Evolutionary conservation across 2,888 invertebrate genomes (phyloP).

Genomic region (Steromphala cineraria): DNA sequence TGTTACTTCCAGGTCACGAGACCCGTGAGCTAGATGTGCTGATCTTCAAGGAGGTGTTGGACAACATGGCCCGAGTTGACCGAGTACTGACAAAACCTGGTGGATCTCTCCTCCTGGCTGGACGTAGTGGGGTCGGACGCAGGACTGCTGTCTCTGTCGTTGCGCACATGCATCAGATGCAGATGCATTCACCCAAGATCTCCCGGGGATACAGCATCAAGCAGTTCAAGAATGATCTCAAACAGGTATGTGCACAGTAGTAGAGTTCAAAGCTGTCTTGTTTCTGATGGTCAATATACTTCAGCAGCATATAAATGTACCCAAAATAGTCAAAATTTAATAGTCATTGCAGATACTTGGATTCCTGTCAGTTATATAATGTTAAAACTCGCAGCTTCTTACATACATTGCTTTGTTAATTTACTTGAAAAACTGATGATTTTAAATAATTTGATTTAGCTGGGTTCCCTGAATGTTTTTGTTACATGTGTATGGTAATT

Average conservation of each 20-base stretch:
- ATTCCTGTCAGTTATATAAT: too few relatives aligned
- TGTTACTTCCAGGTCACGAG: slow-evolving; percentile 80
- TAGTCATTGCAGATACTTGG: too few relatives aligned
- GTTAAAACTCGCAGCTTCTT: too few relatives aligned
- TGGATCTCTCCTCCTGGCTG: slow-evolving; percentile 84
- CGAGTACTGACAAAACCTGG: slow-evolving; percentile 80
- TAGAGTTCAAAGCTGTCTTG: too few relatives aligned
- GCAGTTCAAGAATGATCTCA: slow-evolving; percentile 87
- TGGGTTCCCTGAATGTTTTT: too few relatives aligned
- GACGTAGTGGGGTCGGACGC: slow-evolving; percentile 87
- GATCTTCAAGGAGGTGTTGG: slow-evolving; percentile 82
- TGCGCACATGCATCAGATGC: slow-evolving; percentile 84
- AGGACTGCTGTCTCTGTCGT: slow-evolving; percentile 86
- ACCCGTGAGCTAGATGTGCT: slow-evolving; percentile 80
- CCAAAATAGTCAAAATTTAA: too few relatives aligned
- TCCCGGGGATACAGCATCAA: slow-evolving; percentile 79
- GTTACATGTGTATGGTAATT: too few relatives aligned
- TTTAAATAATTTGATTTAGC: too few relatives aligned
- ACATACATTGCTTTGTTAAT: too few relatives aligned
- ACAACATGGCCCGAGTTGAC: slow-evolving; percentile 81
- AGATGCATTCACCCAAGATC: slow-evolving; percentile 78
- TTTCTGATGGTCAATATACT: too few relatives aligned
- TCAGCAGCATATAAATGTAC: too few relatives aligned
- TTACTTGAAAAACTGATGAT: too few relatives aligned
- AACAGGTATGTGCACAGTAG: slow-evolving; percentile 79